phyloP scores from a whole-genome alignment of 2,113 vertebrate genomes.

The Odocoileus virginianus region DNA sequence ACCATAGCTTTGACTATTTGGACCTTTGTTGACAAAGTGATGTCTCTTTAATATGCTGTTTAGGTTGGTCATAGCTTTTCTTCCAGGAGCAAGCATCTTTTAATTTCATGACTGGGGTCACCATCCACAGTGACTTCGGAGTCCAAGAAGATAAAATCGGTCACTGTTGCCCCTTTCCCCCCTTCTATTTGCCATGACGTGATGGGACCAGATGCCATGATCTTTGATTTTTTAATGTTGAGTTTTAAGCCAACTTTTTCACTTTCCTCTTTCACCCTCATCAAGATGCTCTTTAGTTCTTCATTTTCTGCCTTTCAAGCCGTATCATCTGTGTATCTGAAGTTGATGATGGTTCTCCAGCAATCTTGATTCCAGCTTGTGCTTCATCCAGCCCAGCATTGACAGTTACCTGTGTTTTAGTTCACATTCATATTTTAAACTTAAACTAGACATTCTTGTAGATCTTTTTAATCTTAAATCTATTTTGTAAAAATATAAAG shows the following conservation, averaged over 20 bases:
- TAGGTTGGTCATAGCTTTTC: not conserved
- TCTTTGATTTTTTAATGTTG: not conserved
- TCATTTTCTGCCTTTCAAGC: not conserved
- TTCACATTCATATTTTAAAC: constrained; percentile 25
- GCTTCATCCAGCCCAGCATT: not conserved
- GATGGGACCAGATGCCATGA: no score
- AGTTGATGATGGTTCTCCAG: not conserved
- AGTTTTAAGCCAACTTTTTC: not conserved
- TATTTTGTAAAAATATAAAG: constrained; percentile 14
- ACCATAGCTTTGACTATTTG: not conserved
- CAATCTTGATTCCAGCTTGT: not conserved
- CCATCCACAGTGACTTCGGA: not conserved
- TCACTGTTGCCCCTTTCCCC: not conserved
- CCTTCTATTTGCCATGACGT: not conserved
- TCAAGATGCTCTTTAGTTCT: not conserved
- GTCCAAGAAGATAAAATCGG: not conserved
- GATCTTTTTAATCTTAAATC: not conserved
- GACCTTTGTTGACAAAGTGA: not conserved
- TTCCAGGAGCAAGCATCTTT: not conserved
- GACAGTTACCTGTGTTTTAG: not conserved
- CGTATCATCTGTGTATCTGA: accelerated
- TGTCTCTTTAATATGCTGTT: not conserved
- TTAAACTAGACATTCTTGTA: not conserved
- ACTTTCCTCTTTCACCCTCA: not conserved
- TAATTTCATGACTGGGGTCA: not conserved